Conservation (phyloP, 2,113 vertebrate species). For the Alaudala cheleensis region DNA sequence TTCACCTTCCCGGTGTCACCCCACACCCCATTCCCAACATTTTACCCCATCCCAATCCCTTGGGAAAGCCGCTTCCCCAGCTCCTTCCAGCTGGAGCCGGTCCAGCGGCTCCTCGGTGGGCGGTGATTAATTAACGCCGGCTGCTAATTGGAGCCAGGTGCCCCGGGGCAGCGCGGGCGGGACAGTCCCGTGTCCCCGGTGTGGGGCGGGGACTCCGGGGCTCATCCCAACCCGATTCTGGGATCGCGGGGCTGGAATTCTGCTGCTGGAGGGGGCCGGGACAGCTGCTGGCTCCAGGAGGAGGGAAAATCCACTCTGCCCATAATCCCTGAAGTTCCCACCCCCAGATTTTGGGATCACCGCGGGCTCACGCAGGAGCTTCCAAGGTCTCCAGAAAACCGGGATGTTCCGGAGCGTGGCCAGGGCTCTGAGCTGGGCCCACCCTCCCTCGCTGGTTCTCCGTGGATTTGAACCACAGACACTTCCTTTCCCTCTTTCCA, state of each 20-base stretch:
- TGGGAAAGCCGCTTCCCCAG: not conserved
- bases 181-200: not conserved
- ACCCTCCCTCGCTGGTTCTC: rapidly evolving
- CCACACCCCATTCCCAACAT: not conserved
- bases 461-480: rapidly evolving
- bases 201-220: not conserved
- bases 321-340: not conserved
- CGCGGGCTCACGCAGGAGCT: rapidly evolving
- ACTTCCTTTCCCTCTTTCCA: not conserved
- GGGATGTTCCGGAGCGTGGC: rapidly evolving
- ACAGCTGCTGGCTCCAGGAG: not conserved
- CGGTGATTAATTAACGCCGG: not conserved
- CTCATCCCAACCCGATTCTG: not conserved
- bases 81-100: not conserved
- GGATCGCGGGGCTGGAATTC: not conserved
- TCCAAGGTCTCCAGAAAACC: rapidly evolving
- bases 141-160: constrained; percentile 58
- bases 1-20: rapidly evolving
- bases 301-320: not conserved
- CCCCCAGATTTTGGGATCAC: rapidly evolving
- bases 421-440: rapidly evolving
- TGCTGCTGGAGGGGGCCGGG: not conserved
- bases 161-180: rapidly evolving
- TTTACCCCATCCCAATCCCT: not conserved
- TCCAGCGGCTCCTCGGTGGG: not conserved